Conservation (phyloP, 2,113 vertebrate species). For the Pygathrix nemaeus region DNA sequence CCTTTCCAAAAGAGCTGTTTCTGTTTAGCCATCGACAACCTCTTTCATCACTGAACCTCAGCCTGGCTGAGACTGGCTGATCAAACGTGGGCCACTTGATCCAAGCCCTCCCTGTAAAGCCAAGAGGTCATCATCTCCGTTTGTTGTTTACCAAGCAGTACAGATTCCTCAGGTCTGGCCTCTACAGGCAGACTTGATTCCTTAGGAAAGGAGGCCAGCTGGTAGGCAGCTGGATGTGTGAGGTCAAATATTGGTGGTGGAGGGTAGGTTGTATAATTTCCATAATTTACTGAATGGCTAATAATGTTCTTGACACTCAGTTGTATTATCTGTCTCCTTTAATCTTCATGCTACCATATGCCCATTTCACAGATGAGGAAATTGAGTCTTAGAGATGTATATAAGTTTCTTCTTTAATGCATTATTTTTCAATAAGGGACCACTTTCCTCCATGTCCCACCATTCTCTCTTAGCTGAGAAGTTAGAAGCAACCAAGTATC, state of each 20-base stretch:
- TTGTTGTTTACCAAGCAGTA: conserved; percentile 73
- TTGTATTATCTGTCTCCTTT: neutral
- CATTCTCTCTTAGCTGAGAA: conserved; percentile 25
- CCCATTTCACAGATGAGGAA: neutral
- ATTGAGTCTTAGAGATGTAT: neutral
- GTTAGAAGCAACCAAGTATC: neutral
- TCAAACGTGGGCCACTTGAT: conserved; percentile 69
- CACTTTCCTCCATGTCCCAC: neutral
- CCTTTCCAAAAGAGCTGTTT: conserved; percentile 82
- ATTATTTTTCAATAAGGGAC: neutral
- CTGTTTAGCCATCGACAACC: conserved; percentile 83
- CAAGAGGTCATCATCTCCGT: conserved; percentile 66
- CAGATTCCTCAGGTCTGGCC: conserved; percentile 68
- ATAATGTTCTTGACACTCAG: neutral
- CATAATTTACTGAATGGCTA: neutral
- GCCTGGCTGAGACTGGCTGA: conserved; percentile 63
- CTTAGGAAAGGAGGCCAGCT: neutral
- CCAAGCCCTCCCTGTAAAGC: conserved; percentile 73
- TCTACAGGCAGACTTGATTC: conserved; percentile 50
- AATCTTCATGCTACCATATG: neutral
- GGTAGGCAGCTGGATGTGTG: neutral
- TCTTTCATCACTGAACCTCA: conserved; percentile 82
- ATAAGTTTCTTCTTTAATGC: neutral
- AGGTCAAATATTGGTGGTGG: neutral
- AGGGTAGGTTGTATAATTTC: neutral